Conservation (phyloP, 2,888 invertebrate species). For the Endomychus coccineus region DNA sequence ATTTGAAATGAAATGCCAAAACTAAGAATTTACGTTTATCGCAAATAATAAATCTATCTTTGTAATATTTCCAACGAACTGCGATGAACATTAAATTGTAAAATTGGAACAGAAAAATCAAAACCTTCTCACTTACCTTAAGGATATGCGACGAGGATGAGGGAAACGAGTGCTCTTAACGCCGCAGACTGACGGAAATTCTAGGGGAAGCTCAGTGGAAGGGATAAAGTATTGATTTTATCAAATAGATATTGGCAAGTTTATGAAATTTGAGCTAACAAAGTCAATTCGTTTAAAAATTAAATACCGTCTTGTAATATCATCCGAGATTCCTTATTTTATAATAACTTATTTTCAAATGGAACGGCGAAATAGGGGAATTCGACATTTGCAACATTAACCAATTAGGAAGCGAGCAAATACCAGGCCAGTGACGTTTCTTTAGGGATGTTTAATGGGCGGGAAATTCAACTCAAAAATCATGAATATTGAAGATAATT, state of each 20-base stretch:
- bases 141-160: constrained; percentile 15
- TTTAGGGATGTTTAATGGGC: constrained; percentile 16
- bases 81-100: no score
- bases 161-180: constrained; percentile 29
- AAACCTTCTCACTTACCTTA: constrained; percentile 27
- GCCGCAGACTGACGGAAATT: constrained; percentile 36
- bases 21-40: no score
- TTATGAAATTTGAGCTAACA: no score
- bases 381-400: constrained; percentile 3
- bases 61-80: no score
- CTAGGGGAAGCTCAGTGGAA: constrained; percentile 31
- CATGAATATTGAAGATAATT: neutral
- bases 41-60: no score
- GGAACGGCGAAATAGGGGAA: constrained; percentile 8
- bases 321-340: no score
- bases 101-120: constrained; percentile 13
- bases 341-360: no score
- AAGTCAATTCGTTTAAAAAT: no score
- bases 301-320: no score
- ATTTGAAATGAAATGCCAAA: no score
- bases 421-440: constrained; percentile 7
- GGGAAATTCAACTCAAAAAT: constrained; percentile 27
- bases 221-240: constrained; percentile 25
- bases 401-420: neutral
- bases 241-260: no score